phyloP scores from a whole-genome alignment of 2,888 invertebrate genomes.

The Pheosia gnoma region DNA sequence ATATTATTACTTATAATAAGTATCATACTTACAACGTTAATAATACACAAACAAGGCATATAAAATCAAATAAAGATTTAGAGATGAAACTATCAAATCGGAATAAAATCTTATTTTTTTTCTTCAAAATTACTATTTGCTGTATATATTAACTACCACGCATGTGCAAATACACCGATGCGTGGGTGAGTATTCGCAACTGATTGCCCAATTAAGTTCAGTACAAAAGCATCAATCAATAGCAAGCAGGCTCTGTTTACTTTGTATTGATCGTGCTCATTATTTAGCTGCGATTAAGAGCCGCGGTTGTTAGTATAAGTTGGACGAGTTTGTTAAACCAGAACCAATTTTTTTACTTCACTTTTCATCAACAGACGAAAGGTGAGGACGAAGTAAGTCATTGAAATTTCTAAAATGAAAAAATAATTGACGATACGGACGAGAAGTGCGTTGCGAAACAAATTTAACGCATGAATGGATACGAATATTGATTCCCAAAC shows the following conservation, averaged over 20 bases:
- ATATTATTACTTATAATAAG: no score
- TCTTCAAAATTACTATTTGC: no score
- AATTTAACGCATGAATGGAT: slow-evolving; percentile 49
- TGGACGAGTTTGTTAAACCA: not conserved
- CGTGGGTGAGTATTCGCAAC: not conserved
- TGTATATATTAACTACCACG: not conserved
- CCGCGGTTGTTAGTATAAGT: not conserved
- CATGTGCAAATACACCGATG: not conserved
- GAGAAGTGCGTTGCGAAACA: slow-evolving; percentile 41
- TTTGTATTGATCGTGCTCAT: slow-evolving; percentile 2
- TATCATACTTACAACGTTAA: no score
- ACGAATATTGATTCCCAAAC: slow-evolving; percentile 46
- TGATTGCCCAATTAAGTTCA: slow-evolving; percentile 6
- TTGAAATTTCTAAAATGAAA: slow-evolving; percentile 32
- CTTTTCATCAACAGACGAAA: not conserved
- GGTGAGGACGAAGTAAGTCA: no score
- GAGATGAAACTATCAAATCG: not conserved
- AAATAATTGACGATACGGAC: slow-evolving; percentile 57
- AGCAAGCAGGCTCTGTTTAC: slow-evolving; percentile 7
- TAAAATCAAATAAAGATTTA: no score
- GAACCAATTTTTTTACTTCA: not conserved
- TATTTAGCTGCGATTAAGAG: not conserved
- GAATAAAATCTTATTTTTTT: no score
- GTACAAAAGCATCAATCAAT: slow-evolving; percentile 3
- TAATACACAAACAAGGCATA: no score